Percentiles rank a stretch among this genome's conserved stretches.
phyloP scores from a whole-genome alignment of 2,113 vertebrate genomes.

The Chamaea fasciata region DNA sequence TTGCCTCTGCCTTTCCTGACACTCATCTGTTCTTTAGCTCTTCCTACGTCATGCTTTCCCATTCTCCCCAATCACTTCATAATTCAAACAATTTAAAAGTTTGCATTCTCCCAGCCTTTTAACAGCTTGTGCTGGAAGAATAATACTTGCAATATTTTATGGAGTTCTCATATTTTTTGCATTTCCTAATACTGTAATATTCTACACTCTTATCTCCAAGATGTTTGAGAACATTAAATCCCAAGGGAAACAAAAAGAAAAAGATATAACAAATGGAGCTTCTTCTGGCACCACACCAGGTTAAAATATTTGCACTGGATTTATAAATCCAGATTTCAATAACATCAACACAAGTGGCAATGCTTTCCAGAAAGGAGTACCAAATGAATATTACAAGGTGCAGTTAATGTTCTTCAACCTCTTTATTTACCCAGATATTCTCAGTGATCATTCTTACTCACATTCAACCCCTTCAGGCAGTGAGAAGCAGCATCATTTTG shows the following conservation, averaged over 20 bases:
- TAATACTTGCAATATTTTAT: not conserved
- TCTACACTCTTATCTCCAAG: not conserved
- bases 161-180: not conserved
- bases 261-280: not conserved
- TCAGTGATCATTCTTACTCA: not conserved
- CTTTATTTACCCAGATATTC: not conserved
- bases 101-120: not conserved
- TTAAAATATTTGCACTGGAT: not conserved
- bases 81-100: not conserved
- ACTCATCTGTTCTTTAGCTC: not conserved
- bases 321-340: not conserved
- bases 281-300: not conserved
- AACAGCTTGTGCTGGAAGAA: not conserved
- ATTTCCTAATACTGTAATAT: not conserved
- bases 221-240: not conserved
- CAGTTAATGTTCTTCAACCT: not conserved
- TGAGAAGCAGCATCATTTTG: not conserved
- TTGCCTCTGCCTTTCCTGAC: not conserved
- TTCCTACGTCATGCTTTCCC: not conserved
- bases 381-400: not conserved
- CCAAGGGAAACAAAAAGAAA: not conserved
- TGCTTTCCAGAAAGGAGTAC: not conserved
- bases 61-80: not conserved
- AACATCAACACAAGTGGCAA: not conserved
- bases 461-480: not conserved